Evolutionary conservation across 2,797 vertebrate species (phyloP).

Genomic region (Protonibea diacanthus): DNA sequence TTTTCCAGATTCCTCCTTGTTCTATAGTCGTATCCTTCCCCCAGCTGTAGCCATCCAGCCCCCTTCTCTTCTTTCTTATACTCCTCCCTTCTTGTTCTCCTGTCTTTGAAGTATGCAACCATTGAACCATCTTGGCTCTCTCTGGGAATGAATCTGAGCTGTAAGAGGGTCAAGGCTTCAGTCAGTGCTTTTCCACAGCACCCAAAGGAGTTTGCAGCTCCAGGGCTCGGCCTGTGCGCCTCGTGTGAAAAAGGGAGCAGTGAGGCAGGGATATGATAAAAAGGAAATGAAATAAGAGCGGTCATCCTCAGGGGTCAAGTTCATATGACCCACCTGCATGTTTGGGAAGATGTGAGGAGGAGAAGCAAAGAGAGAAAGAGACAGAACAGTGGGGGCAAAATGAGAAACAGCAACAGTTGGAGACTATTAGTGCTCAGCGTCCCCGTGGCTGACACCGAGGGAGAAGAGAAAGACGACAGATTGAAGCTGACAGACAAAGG

Average conservation of each 20-base stretch:
- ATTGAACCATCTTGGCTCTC: slow-evolving; percentile 21
- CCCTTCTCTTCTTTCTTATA: slow-evolving; percentile 12
- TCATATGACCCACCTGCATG: slow-evolving; percentile 2
- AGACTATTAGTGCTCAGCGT: slow-evolving; percentile 15
- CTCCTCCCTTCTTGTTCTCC: slow-evolving; percentile 10
- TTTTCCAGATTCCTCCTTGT: slow-evolving; percentile 3
- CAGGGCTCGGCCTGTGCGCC: neutral
- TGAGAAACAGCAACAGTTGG: slow-evolving; percentile 22
- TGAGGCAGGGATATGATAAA: neutral
- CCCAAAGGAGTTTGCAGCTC: slow-evolving; percentile 22
- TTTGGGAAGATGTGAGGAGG: neutral
- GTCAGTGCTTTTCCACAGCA: neutral
- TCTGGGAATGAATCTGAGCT: slow-evolving; percentile 29
- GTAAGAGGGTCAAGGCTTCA: slow-evolving; percentile 29
- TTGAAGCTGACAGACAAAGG: slow-evolving; percentile 28
- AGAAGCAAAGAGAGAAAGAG: neutral
- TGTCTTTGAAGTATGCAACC: slow-evolving; percentile 42
- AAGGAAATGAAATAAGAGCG: slow-evolving; percentile 16
- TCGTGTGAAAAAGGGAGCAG: neutral
- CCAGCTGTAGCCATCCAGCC: slow-evolving; percentile 4
- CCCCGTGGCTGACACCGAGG: slow-evolving; percentile 19
- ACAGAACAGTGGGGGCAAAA: neutral
- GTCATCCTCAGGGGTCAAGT: slow-evolving; percentile 1
- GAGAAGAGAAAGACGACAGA: slow-evolving; percentile 12
- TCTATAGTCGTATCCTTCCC: neutral